These are phyloP conservation scores for Pachycephala philippinensis DNA, from an alignment of 2,113 vertebrate species.

Conservation along the genomic window DNA sequence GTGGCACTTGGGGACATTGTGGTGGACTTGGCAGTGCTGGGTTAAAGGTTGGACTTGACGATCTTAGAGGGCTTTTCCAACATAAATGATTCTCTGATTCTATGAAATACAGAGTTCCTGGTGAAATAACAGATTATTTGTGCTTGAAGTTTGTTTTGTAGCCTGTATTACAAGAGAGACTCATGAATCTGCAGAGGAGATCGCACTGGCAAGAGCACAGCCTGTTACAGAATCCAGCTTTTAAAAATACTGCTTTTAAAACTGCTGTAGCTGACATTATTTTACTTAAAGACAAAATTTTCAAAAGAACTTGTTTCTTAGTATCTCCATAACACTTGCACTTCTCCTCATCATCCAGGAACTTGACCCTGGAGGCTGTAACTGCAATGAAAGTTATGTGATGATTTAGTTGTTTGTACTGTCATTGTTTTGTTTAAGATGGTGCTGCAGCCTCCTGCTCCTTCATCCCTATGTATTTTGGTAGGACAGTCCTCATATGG, in stretches of 20 bases:
- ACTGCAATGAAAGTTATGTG: background rate
- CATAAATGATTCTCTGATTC: background rate
- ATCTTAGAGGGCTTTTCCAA: background rate
- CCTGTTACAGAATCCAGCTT: background rate
- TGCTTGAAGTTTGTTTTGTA: background rate
- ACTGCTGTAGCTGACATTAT: background rate
- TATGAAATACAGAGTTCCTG: background rate
- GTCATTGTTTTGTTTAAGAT: background rate
- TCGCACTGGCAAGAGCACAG: background rate
- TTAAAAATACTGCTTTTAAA: background rate
- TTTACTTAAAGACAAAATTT: background rate
- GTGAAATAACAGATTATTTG: background rate
- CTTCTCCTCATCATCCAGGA: background rate
- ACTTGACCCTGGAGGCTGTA: background rate
- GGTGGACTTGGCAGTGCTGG: background rate
- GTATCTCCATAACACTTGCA: background rate
- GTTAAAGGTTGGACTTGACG: background rate
- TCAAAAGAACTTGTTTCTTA: background rate
- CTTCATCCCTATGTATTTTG: background rate
- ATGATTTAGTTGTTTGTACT: background rate
- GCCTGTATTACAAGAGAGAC: background rate
- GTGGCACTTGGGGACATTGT: background rate
- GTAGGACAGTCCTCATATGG: background rate
- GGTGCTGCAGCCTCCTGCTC: background rate
- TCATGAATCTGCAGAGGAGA: background rate